phyloP scores from a whole-genome alignment of 1,140 invertebrate species.

The Listronotus bonariensis region DNA sequence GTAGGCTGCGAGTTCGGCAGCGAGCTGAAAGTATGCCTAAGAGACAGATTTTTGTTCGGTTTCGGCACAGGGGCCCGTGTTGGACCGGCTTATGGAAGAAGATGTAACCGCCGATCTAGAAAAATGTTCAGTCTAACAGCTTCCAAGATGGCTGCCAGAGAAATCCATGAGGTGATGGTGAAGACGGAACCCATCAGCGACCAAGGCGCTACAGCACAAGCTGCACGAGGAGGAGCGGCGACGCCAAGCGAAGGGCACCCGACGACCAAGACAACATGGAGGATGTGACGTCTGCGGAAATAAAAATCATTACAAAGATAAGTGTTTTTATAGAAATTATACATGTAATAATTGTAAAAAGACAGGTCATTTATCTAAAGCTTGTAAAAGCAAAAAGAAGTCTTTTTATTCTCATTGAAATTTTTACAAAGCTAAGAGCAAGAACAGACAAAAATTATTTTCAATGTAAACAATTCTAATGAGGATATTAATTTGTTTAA shows the following conservation, averaged over 20 bases:
- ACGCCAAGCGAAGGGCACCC: neutral
- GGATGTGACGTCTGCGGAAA: neutral
- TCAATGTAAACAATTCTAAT: no score
- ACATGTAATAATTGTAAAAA: neutral
- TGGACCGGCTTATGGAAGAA: conserved; percentile 41
- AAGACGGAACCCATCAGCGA: no score
- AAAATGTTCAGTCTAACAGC: neutral
- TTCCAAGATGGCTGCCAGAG: no score
- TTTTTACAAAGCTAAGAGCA: no score
- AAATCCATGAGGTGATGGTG: no score
- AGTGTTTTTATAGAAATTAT: no score
- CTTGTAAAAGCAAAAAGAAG: no score
- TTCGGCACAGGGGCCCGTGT: conserved; percentile 37
- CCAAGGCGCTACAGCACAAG: neutral
- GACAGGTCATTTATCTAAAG: neutral
- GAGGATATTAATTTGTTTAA: no score
- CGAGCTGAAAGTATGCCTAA: conserved; percentile 49
- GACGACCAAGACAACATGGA: neutral
- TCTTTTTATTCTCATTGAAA: no score
- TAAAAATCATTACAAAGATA: neutral
- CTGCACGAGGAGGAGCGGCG: neutral
- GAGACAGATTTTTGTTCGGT: conserved; percentile 51
- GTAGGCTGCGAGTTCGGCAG: conserved; percentile 9
- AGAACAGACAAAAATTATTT: no score
- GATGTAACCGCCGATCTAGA: conserved; percentile 36